Evolutionary conservation across 1,140 invertebrate genomes (phyloP).

Genomic region (Bombyx mandarina): DNA sequence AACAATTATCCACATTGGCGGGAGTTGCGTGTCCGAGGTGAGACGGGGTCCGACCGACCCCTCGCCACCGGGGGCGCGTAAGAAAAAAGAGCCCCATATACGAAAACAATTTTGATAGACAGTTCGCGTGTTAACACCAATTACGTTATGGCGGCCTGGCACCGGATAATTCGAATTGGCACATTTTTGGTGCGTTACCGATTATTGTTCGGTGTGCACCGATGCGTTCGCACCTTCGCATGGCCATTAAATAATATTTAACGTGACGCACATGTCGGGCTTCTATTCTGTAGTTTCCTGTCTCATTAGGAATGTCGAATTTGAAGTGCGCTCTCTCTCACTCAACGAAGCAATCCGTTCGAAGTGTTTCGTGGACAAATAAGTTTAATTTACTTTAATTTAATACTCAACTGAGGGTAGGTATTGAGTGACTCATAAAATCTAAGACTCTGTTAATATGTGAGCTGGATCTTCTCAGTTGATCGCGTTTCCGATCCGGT

Average conservation of each 20-base stretch:
- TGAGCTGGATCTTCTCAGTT: no score
- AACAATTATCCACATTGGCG: slow-evolving; percentile 62
- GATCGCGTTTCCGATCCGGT: no score
- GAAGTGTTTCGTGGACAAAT: no score
- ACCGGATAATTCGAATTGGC: slow-evolving; percentile 51
- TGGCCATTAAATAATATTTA: slow-evolving; percentile 47
- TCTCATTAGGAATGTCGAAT: no score
- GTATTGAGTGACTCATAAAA: no score
- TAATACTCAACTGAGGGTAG: no score
- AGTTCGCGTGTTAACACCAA: slow-evolving; percentile 60
- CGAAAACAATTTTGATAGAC: slow-evolving; percentile 65
- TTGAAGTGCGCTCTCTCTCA: no score
- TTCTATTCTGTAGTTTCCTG: no score
- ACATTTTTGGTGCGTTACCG: slow-evolving; percentile 51
- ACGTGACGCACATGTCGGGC: slow-evolving; percentile 17
- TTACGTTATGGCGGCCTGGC: slow-evolving; percentile 32
- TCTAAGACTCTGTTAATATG: no score
- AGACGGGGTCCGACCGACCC: slow-evolving; percentile 26
- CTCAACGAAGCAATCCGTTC: no score
- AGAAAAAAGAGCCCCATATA: slow-evolving; percentile 41
- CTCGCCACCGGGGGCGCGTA: slow-evolving; percentile 42
- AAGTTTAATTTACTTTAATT: no score
- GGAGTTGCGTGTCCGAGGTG: slow-evolving; percentile 46
- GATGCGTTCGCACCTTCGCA: slow-evolving; percentile 50
- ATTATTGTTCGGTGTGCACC: slow-evolving; percentile 31